Evolutionary conservation across 2,888 invertebrate genomes (phyloP).

Genomic region (Diarsia mendica): DNA sequence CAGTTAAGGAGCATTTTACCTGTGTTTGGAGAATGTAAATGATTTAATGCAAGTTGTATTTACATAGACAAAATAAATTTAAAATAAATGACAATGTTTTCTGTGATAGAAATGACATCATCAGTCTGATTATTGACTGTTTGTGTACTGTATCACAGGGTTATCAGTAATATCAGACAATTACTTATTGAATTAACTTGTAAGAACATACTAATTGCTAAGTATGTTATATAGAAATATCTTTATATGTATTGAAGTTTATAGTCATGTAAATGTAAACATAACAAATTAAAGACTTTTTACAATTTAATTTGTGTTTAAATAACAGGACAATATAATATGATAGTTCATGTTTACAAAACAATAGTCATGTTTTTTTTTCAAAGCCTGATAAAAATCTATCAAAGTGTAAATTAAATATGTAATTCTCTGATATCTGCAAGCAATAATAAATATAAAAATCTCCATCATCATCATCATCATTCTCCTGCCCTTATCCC

Average conservation of each 20-base stretch:
- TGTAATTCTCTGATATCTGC: not conserved
- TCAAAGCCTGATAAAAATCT: not conserved
- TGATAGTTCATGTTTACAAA: not conserved
- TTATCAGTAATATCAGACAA: conserved; percentile 21
- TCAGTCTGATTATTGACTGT: conserved; percentile 2
- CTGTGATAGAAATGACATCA: conserved; percentile 40
- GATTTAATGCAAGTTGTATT: not conserved
- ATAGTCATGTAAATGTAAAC: not conserved
- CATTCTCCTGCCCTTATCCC: too few species aligned
- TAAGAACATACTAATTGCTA: not conserved
- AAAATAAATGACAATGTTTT: not conserved
- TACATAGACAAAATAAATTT: conserved; percentile 6
- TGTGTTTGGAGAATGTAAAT: not conserved
- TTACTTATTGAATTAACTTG: not conserved
- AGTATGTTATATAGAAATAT: not conserved
- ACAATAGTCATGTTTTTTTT: too few species aligned
- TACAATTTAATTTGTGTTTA: conserved; percentile 2
- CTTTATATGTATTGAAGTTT: not conserved
- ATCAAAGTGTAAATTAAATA: not conserved
- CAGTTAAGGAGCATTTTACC: not conserved
- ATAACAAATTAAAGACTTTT: not conserved
- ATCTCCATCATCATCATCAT: too few species aligned
- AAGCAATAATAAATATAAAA: not conserved
- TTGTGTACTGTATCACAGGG: conserved; percentile 13
- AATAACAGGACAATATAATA: not conserved